Evolutionary conservation across 2,888 invertebrate genomes (phyloP).

Genomic region (Leucozona laternaria): DNA sequence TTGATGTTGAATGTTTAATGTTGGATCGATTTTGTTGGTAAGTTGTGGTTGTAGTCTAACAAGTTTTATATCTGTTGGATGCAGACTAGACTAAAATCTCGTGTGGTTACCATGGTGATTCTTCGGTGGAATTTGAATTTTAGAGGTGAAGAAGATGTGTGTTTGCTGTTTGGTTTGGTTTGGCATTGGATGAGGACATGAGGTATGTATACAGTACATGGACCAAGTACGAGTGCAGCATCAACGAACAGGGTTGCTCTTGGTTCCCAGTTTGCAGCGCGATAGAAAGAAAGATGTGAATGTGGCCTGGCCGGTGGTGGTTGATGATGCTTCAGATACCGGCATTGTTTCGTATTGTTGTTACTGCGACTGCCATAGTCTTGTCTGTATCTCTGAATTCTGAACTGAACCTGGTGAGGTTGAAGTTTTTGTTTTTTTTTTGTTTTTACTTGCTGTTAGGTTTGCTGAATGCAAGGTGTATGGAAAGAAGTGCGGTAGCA

Average conservation of each 20-base stretch:
- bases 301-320: slow-evolving; percentile 12
- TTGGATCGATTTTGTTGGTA: slow-evolving; percentile 4
- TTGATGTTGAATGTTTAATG: slow-evolving; percentile 39
- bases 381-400: slow-evolving; percentile 18
- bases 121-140: slow-evolving; percentile 60
- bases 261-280: slow-evolving; percentile 16
- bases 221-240: slow-evolving; percentile 40
- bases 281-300: too few species aligned
- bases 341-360: slow-evolving; percentile 55
- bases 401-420: slow-evolving; percentile 50
- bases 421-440: slow-evolving; percentile 15
- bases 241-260: slow-evolving; percentile 55
- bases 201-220: too few species aligned
- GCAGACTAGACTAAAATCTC: slow-evolving; percentile 39
- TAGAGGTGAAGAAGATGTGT: slow-evolving; percentile 45
- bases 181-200: slow-evolving; percentile 48
- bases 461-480: slow-evolving; percentile 57
- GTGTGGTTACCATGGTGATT: slow-evolving; percentile 65
- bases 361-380: slow-evolving; percentile 28
- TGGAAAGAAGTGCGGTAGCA: slow-evolving; percentile 47
- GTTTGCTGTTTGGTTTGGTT: slow-evolving; percentile 23
- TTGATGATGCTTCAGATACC: slow-evolving; percentile 50
- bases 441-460: slow-evolving; percentile 32
- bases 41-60: slow-evolving; percentile 22
- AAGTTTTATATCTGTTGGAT: slow-evolving; percentile 40